Evolutionary conservation across 1,140 invertebrate species (phyloP), one percentile per base, ranked within the genome.

Genomic region (Battus philenor): DNA sequence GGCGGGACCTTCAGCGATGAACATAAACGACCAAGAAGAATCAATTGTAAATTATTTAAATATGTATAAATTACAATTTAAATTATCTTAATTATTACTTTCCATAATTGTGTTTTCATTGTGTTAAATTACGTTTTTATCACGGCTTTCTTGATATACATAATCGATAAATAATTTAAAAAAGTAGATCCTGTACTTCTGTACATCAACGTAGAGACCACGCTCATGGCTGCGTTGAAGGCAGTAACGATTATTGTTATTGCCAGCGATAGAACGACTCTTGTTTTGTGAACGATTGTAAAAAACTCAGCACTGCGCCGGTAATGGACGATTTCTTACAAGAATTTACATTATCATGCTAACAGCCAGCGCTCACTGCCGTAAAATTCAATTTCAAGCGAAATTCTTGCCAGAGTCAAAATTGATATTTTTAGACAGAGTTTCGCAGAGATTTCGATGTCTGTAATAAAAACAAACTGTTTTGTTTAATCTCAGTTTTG

Each of bases 201-300:
- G 8, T 4, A 32, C n/a, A n/a, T n/a, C 10, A 36, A 36, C 16
- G 17, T 20, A 36, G 31, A 13, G 24, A 17, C 12, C 13, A 26
- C 20, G 36, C 13, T 39, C 36, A 13, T 24, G 17, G 38, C 13
- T 32, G 18, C 31, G 47, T 36, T 24, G 48, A 17, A 15, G 12
- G 16, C 33, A 20, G 26, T 44, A 50, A 50, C 33, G 41, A 36
- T 50, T 50, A 50, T 36, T 44, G 48, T 38, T 50, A 50, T 32
- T 50, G 47, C 39, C 29, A 29, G 15, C 38, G 31, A 41, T 41
- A 41, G 32, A 50, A 50, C 13, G 43, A 20, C 33, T 33, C 18
- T 26, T 50, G 33, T 50, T 50, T 50, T 44, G 32, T 31, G 48
- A 32, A 44, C 27, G 18, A 44, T 44, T 16, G 11, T 20, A 50